A percentile compares a stretch with the other conserved stretches of the same genome.
Conservation (phyloP, 2,888 invertebrate genomes). For the Ochropleura leucogaster region DNA sequence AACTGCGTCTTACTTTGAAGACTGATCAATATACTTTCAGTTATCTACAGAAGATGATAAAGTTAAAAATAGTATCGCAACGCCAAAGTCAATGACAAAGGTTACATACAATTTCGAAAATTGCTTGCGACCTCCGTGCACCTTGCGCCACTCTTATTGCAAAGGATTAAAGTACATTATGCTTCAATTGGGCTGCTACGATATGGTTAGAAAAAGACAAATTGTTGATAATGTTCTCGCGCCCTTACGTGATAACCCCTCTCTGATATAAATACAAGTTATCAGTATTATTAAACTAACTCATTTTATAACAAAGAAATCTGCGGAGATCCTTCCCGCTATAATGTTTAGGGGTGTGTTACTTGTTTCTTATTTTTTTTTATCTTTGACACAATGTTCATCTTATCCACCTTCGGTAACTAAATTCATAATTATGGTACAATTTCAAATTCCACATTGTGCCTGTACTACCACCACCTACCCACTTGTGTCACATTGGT, state of each 20-base stretch:
- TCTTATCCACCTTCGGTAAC: neutral
- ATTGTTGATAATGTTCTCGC: conserved; percentile 57
- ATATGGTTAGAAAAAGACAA: conserved; percentile 21
- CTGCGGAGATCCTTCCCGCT: conserved; percentile 7
- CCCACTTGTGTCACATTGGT: neutral
- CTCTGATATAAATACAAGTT: conserved; percentile 28
- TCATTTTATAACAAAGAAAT: conserved; percentile 38
- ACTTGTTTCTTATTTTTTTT: neutral
- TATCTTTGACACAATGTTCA: neutral
- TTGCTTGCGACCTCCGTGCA: neutral
- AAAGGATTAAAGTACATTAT: neutral
- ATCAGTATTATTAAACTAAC: conserved; percentile 43
- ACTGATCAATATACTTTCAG: conserved; percentile 31
- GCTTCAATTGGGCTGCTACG: neutral
- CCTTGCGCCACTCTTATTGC: neutral
- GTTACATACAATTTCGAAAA: conserved; percentile 27
- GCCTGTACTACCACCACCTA: neutral
- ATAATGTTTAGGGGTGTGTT: conserved; percentile 15
- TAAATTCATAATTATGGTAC: neutral
- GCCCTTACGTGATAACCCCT: conserved; percentile 56
- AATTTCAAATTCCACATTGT: neutral
- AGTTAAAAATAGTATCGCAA: conserved; percentile 41
- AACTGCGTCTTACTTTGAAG: conserved; percentile 22
- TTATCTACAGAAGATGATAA: conserved; percentile 30
- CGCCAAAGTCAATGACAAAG: conserved; percentile 57